phyloP scores from a whole-genome alignment of 2,113 vertebrate genomes.

The Mobula birostris region DNA sequence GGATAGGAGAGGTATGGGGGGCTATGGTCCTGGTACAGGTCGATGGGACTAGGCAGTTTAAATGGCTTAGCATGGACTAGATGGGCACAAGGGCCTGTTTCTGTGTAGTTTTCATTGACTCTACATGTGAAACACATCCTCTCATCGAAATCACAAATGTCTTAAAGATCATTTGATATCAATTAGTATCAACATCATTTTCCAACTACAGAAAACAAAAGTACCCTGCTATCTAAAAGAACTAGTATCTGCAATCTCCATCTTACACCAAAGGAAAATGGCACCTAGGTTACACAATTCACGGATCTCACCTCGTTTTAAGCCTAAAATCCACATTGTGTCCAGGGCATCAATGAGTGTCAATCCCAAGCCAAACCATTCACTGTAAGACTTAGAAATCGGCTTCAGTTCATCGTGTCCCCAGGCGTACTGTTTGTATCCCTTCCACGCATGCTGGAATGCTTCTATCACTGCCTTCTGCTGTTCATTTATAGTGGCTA shows the following conservation, averaged over 20 bases:
- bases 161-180: not conserved
- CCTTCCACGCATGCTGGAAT: constrained; percentile 86
- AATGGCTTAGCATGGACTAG: too few relatives aligned
- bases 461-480: constrained; percentile 73
- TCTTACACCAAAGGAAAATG: not conserved
- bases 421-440: constrained; percentile 83
- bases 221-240: not conserved
- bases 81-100: too few relatives aligned
- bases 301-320: constrained; percentile 70
- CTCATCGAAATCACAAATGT: not conserved
- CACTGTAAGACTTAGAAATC: constrained; percentile 75
- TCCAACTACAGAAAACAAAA: not conserved
- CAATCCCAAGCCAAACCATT: constrained; percentile 93
- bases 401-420: constrained; percentile 92
- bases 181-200: not conserved
- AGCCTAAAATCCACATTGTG: constrained; percentile 92
- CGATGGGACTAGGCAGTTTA: too few relatives aligned
- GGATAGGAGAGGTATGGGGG: too few relatives aligned
- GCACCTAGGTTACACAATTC: not conserved
- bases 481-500: constrained; percentile 46
- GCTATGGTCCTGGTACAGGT: too few relatives aligned
- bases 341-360: constrained; percentile 88
- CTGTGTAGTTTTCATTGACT: too few relatives aligned
- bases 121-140: not conserved
- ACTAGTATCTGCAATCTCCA: not conserved